A percentile compares a stretch with the other conserved stretches of the same genome.
Evolutionary conservation across 2,888 invertebrate species (phyloP).

Genomic region (Branchellion lobata): DNA sequence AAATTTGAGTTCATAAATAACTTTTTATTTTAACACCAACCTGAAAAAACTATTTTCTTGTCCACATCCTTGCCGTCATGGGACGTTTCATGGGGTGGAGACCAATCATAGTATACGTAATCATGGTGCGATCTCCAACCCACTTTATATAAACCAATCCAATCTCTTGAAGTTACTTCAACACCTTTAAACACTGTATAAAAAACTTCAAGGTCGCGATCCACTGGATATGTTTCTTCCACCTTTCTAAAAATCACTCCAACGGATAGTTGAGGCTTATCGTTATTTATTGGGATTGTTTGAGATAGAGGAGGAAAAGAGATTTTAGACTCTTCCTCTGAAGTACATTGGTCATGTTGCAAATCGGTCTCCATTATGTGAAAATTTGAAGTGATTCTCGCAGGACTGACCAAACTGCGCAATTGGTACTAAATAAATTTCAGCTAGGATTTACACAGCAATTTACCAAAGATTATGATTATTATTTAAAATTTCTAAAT

Average conservation of each 20-base stretch:
- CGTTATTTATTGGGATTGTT: not conserved
- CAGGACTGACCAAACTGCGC: no score
- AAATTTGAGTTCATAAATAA: not conserved
- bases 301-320: not conserved
- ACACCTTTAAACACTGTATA: conserved; percentile 57
- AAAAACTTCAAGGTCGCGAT: conserved; percentile 56
- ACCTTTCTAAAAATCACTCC: conserved; percentile 59
- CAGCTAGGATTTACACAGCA: no score
- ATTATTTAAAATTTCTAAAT: no score
- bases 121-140: conserved; percentile 58
- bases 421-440: no score
- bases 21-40: conserved; percentile 48
- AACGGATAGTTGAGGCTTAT: conserved; percentile 48
- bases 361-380: no score
- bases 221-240: conserved; percentile 58
- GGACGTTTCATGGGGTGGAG: conserved; percentile 54
- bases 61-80: conserved; percentile 54
- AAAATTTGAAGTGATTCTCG: no score
- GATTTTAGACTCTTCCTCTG: not conserved
- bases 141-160: conserved; percentile 60
- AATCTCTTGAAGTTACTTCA: conserved; percentile 55
- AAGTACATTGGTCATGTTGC: not conserved
- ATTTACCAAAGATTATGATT: no score
- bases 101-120: conserved; percentile 58
- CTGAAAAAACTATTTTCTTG: conserved; percentile 55